These are phyloP conservation scores for Ornithorhynchus anatinus DNA, from an alignment of 2,113 vertebrate genomes.

Conservation along the genomic window DNA sequence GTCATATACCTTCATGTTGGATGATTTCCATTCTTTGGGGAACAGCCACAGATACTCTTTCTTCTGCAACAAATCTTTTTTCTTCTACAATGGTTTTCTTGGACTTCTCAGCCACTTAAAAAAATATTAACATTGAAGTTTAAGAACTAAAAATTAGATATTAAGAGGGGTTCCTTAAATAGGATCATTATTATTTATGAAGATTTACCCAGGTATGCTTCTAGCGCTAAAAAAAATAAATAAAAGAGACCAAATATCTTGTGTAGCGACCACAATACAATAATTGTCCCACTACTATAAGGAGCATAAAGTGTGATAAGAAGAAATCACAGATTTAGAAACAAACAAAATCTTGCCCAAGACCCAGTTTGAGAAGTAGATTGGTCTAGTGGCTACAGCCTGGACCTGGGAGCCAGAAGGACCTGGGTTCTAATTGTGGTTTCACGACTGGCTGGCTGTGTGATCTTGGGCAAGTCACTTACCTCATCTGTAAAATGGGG, in stretches of 20 bases:
- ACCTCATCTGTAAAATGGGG: too few species aligned
- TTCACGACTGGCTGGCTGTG: too few species aligned
- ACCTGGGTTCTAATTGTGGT: too few species aligned
- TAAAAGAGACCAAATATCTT: not conserved
- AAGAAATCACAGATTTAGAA: constrained; percentile 20
- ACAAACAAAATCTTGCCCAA: not conserved
- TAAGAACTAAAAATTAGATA: constrained; percentile 26
- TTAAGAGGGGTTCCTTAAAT: not conserved
- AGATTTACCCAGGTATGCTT: not conserved
- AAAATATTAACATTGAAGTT: constrained; percentile 54
- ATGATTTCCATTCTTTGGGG: constrained; percentile 68
- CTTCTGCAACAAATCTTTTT: constrained; percentile 68
- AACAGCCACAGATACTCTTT: constrained; percentile 66
- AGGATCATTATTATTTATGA: constrained; percentile 6
- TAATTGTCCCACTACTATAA: not conserved
- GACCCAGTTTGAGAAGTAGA: too few species aligned
- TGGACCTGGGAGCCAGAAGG: too few species aligned
- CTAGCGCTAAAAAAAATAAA: constrained; percentile 15
- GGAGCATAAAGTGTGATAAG: not conserved
- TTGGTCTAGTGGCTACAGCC: too few species aligned
- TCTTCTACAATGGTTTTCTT: constrained; percentile 73
- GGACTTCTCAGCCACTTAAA: constrained; percentile 71
- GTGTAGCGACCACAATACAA: not conserved
- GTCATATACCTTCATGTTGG: constrained; percentile 68
- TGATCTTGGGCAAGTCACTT: too few species aligned